Base-by-base conservation (phyloP, 2,797 vertebrate species). In the Argentina silus region DNA sequence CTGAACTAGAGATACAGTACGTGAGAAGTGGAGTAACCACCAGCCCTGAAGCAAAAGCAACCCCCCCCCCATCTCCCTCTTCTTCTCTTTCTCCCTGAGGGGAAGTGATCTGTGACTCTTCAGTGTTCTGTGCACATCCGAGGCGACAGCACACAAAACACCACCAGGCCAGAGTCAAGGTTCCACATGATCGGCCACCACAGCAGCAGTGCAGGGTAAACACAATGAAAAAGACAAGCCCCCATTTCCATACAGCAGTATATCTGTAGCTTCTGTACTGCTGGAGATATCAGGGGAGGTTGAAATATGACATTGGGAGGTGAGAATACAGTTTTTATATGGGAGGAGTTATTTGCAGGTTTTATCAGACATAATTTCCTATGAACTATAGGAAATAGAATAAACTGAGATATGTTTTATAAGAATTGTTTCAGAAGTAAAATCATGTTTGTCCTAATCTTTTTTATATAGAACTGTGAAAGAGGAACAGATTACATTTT, bases 31-130 rank as follows among this genome's bases (percentile, higher is more conserved):
- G 84, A 84, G 86, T 81, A 88, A 85, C 83, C 79, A 75, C 68
- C 81, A 81, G 56, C 19, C 14, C 61, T 15, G 9, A 27, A 4
- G 21, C 17, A 23, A 51, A 23, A 27, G n/a, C 57, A 6, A 45
- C 21, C 48, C 42, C 11, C 71, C 17, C 36, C 36, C 9, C 47
- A 10, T 10, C 14, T 62, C 27, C 60, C 14, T 27, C 23, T 7
- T 3, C 21, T 14, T 23, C 7, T 2, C 12, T 19, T 6, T 81
- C 78, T 86, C 85, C 88, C 87, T 17, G 23, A 81, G 84, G 85
- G 81, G 77, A 70, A 86, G 88, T 86, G 87, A 89, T 91, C 89
- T 90, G 87, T 90, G 87, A 89, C 87, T 89, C 77, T 80, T 88
- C 88, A 85, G 77, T 85, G 87, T 88, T 51, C 83, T 87, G 85